phyloP scores from a whole-genome alignment of 2,888 invertebrate genomes.

The Ochropleura plecta region DNA sequence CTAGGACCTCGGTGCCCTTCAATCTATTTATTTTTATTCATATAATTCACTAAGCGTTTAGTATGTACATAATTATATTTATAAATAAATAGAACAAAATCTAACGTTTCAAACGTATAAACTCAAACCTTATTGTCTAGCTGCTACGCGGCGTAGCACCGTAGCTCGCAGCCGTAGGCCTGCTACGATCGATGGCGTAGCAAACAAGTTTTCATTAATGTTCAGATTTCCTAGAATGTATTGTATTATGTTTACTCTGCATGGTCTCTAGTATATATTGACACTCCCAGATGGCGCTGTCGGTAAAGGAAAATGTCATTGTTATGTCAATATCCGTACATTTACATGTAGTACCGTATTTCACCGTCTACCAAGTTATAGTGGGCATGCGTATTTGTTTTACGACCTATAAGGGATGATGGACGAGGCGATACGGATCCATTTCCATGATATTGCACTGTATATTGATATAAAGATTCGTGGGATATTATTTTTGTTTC shows the following conservation, averaged over 20 bases:
- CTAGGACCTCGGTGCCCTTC: neutral
- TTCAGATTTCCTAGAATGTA: constrained; percentile 34
- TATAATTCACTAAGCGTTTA: neutral
- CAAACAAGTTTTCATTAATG: constrained; percentile 45
- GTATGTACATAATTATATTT: neutral
- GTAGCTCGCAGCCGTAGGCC: constrained; percentile 65
- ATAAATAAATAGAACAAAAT: neutral
- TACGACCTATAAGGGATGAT: constrained; percentile 42
- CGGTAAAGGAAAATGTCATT: constrained; percentile 2
- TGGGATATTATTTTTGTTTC: constrained; percentile 42
- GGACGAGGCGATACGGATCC: constrained; percentile 37
- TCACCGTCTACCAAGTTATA: constrained; percentile 13
- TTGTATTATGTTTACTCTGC: constrained; percentile 26
- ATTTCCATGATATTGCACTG: constrained; percentile 41
- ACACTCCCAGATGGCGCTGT: neutral
- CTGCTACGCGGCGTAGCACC: constrained; percentile 61
- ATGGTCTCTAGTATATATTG: constrained; percentile 1
- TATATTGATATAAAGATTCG: constrained; percentile 42
- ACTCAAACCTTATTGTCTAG: constrained; percentile 53
- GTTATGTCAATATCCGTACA: neutral
- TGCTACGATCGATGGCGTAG: constrained; percentile 53
- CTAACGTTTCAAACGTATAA: constrained; percentile 17
- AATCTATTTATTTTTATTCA: neutral
- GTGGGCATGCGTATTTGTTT: constrained; percentile 41
- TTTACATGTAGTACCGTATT: constrained; percentile 29